A percentile compares a stretch with the other conserved stretches of the same genome.
Conservation (phyloP, 2,888 invertebrate genomes). For the Augiades crinisus region DNA sequence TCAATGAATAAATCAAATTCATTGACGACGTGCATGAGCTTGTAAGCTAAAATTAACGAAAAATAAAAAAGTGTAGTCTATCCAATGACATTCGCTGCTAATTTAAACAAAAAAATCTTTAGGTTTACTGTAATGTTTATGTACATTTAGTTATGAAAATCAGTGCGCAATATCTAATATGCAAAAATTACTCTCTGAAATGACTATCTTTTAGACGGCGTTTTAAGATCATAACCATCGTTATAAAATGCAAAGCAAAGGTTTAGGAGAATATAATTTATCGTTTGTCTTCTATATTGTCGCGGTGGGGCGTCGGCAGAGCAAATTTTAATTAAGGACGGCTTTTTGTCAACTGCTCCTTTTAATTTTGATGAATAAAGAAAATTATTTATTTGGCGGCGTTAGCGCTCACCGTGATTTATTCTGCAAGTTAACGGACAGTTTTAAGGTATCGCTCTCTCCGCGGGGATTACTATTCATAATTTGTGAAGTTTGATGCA, state of each 20-base stretch:
- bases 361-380: slow-evolving; percentile 80
- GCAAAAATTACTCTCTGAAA: no score
- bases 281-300: background rate
- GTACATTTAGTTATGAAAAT: no score
- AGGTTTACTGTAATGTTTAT: no score
- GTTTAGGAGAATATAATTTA: background rate
- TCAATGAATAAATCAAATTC: background rate
- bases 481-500: slow-evolving; percentile 53
- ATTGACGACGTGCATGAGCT: no score
- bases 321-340: slow-evolving; percentile 72
- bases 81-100: no score
- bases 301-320: slow-evolving; percentile 36
- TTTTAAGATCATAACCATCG: no score
- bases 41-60: no score
- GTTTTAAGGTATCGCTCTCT: slow-evolving; percentile 57
- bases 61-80: no score
- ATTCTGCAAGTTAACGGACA: slow-evolving; percentile 62
- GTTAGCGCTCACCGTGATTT: slow-evolving; percentile 72
- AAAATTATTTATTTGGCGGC: slow-evolving; percentile 77
- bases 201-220: no score
- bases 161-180: no score
- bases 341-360: slow-evolving; percentile 76
- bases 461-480: slow-evolving; percentile 62
- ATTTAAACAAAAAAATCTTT: no score
- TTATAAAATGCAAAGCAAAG: background rate